Percentiles rank a stretch among this genome's conserved stretches.
Evolutionary conservation across 2,888 invertebrate species (phyloP).

Genomic region (Helobdella robusta): DNA sequence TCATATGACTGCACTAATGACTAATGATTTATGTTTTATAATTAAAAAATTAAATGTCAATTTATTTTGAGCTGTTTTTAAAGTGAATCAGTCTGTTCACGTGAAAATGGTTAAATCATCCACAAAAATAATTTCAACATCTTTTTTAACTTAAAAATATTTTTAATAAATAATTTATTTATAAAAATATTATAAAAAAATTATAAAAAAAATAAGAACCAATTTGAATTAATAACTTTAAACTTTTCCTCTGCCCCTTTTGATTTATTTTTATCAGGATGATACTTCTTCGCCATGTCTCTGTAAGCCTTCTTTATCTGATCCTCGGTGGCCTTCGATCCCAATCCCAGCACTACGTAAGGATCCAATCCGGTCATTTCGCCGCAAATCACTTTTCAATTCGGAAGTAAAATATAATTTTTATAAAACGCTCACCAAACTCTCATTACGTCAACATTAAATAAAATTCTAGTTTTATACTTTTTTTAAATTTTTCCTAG

Average conservation of each 20-base stretch:
- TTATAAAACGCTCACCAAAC: not conserved
- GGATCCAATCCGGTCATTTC: slow-evolving; percentile 7
- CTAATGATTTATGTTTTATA: not conserved
- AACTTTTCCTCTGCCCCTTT: slow-evolving; percentile 44
- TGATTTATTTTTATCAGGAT: slow-evolving; percentile 45
- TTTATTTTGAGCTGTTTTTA: not conserved
- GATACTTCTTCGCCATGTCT: slow-evolving; percentile 42
- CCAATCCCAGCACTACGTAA: slow-evolving; percentile 35
- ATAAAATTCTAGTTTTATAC: not conserved
- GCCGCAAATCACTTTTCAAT: not conserved
- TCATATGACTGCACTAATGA: not conserved
- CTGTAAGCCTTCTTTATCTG: slow-evolving; percentile 45
- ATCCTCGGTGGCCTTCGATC: slow-evolving; percentile 39
- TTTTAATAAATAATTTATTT: not conserved
- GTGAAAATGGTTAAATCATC: not conserved
- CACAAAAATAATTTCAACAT: not conserved
- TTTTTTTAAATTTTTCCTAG: not conserved
- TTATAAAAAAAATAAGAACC: not conserved
- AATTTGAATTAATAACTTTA: slow-evolving; percentile 33
- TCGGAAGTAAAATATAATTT: too few relatives aligned
- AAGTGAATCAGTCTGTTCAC: not conserved
- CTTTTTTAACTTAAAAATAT: not conserved
- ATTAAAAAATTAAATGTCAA: not conserved
- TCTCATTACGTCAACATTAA: not conserved
- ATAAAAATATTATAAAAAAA: not conserved